Evolutionary conservation across 2,797 vertebrate genomes (phyloP).

Genomic region (Myotis pilosus): DNA sequence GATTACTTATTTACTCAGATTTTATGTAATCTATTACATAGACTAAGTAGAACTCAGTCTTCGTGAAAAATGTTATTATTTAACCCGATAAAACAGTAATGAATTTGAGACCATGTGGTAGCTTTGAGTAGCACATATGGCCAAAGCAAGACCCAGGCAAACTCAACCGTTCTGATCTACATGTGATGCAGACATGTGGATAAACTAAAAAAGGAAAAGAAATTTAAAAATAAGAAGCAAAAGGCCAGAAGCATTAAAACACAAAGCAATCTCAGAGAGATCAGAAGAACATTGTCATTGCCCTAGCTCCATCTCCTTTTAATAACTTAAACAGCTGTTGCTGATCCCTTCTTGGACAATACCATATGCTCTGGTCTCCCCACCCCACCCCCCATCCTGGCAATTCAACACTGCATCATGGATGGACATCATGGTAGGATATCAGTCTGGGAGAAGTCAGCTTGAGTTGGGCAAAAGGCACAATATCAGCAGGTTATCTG

Average conservation of each 20-base stretch:
- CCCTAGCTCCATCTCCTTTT: neutral
- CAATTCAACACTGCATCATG: neutral
- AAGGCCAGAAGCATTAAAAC: neutral
- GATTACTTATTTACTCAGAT: neutral
- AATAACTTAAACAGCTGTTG: conserved; percentile 32
- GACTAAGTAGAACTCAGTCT: neutral
- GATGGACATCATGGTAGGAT: neutral
- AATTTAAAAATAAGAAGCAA: conserved; percentile 37
- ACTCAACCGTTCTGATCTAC: neutral
- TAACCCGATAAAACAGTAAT: neutral
- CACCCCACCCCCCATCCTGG: neutral
- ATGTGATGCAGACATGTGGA: neutral
- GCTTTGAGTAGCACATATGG: neutral
- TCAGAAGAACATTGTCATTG: neutral
- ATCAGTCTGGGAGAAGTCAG: neutral
- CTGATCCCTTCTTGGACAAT: neutral
- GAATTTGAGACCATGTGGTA: neutral
- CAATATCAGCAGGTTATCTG: conserved; percentile 1
- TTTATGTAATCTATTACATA: neutral
- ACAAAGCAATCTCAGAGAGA: conserved; percentile 15
- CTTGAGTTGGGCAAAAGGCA: conserved; percentile 59
- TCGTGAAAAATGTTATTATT: conserved; percentile 3
- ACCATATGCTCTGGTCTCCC: neutral
- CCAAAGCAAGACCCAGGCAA: neutral
- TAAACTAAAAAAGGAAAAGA: conserved; percentile 16